Evolutionary conservation across 2,888 invertebrate species (phyloP).

Genomic region (Leptogaster cylindrica): DNA sequence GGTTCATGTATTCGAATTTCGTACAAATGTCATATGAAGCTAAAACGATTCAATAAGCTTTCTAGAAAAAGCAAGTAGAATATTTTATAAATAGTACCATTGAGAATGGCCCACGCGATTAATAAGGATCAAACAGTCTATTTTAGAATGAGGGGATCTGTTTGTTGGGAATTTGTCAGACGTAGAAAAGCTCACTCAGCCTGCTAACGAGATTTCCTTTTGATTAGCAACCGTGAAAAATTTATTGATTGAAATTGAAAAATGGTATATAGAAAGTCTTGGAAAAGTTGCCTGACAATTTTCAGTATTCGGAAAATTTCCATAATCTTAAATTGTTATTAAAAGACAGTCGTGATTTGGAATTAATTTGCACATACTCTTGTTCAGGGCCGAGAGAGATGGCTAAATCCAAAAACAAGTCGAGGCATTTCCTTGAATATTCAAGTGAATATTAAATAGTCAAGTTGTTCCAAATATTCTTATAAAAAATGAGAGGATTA

Average conservation of each 20-base stretch:
- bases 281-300: background rate
- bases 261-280: conserved; percentile 4
- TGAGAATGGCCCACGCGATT: too few relatives aligned
- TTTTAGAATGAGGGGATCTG: too few relatives aligned
- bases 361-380: background rate
- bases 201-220: conserved; percentile 42
- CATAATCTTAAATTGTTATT: background rate
- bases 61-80: too few relatives aligned
- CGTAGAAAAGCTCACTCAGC: conserved; percentile 40
- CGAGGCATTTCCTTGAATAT: too few relatives aligned
- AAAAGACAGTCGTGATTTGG: background rate
- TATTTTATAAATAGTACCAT: too few relatives aligned
- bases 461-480: background rate
- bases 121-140: too few relatives aligned
- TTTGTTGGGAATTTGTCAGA: too few relatives aligned
- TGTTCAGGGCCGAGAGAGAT: background rate
- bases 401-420: background rate
- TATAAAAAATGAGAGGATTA: background rate
- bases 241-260: conserved; percentile 45
- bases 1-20: too few relatives aligned
- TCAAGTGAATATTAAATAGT: background rate
- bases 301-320: background rate
- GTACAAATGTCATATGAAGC: too few relatives aligned
- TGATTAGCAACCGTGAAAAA: conserved; percentile 44
- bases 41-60: too few relatives aligned